phyloP scores from a whole-genome alignment of 2,888 invertebrate genomes.

The Apodemia duryi region DNA sequence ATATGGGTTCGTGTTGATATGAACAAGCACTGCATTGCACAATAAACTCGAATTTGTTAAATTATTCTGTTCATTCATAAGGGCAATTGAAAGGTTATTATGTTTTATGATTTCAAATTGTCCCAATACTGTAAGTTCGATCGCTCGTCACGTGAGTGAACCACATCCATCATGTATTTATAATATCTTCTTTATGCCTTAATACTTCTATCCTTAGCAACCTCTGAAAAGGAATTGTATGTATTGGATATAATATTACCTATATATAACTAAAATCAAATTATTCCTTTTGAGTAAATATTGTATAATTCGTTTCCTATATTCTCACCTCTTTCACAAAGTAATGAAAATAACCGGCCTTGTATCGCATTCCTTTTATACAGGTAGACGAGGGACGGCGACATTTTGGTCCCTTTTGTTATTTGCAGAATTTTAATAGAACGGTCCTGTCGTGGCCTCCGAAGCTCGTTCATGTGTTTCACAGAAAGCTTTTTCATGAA shows the following conservation, averaged over 20 bases:
- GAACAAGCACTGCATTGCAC: too few relatives aligned
- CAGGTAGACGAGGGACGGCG: slow-evolving; percentile 57
- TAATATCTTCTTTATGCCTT: too few relatives aligned
- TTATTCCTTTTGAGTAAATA: slow-evolving; percentile 8
- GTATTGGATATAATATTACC: too few relatives aligned
- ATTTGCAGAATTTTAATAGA: slow-evolving; percentile 75
- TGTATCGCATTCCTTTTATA: slow-evolving; percentile 71
- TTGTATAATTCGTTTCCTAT: slow-evolving; percentile 16
- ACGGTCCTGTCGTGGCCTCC: slow-evolving; percentile 41
- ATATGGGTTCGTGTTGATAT: too few relatives aligned
- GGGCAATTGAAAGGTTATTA: too few relatives aligned
- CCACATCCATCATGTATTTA: too few relatives aligned
- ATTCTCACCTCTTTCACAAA: slow-evolving; percentile 46
- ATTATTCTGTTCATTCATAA: too few relatives aligned
- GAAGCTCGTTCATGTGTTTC: slow-evolving; percentile 33
- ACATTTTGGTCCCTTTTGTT: slow-evolving; percentile 61
- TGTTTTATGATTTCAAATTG: too few relatives aligned
- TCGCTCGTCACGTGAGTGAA: too few relatives aligned
- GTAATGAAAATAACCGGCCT: slow-evolving; percentile 71
- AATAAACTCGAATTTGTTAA: too few relatives aligned
- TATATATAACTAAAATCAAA: not conserved
- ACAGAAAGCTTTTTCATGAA: slow-evolving; percentile 33
- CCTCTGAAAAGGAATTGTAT: not conserved
- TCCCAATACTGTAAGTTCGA: too few relatives aligned
- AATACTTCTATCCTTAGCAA: not conserved